Evolutionary conservation across 2,888 invertebrate species (phyloP).

Genomic region (Diachrysia chrysitis): DNA sequence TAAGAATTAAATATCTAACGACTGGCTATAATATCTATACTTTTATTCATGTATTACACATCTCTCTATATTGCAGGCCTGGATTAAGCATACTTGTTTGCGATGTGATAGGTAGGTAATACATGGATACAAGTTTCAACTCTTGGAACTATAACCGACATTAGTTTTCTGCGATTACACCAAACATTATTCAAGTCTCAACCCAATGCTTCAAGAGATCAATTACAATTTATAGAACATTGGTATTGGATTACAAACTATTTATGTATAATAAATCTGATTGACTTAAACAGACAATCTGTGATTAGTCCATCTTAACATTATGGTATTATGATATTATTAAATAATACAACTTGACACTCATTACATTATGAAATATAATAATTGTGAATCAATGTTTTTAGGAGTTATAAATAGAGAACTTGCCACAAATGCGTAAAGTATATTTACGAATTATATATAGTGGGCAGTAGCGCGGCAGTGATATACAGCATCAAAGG

Average conservation of each 20-base stretch:
- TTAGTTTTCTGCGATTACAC: conserved; percentile 33
- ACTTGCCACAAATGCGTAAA: conserved; percentile 47
- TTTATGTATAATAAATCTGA: conserved; percentile 38
- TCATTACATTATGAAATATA: conserved; percentile 47
- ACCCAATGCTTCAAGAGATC: conserved; percentile 59
- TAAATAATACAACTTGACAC: conserved; percentile 48
- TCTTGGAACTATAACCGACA: conserved; percentile 36
- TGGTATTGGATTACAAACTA: conserved; percentile 51
- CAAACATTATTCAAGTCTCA: conserved; percentile 42
- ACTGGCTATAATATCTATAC: conserved; percentile 38
- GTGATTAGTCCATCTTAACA: conserved; percentile 39
- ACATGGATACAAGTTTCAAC: conserved; percentile 42
- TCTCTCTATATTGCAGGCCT: conserved; percentile 13
- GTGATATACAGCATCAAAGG: conserved; percentile 41
- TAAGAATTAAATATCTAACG: conserved; percentile 60
- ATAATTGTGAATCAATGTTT: conserved; percentile 35
- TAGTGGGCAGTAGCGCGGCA: conserved; percentile 41
- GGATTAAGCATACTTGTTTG: conserved; percentile 9
- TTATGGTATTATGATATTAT: conserved; percentile 43
- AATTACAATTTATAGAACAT: conserved; percentile 58
- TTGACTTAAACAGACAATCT: conserved; percentile 42
- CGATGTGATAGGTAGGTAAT: conserved; percentile 28
- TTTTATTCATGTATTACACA: conserved; percentile 47
- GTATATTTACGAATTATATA: conserved; percentile 35
- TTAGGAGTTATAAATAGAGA: conserved; percentile 36